Base-by-base conservation (phyloP, 2,888 invertebrate species). In the Ceramica pisi region DNA sequence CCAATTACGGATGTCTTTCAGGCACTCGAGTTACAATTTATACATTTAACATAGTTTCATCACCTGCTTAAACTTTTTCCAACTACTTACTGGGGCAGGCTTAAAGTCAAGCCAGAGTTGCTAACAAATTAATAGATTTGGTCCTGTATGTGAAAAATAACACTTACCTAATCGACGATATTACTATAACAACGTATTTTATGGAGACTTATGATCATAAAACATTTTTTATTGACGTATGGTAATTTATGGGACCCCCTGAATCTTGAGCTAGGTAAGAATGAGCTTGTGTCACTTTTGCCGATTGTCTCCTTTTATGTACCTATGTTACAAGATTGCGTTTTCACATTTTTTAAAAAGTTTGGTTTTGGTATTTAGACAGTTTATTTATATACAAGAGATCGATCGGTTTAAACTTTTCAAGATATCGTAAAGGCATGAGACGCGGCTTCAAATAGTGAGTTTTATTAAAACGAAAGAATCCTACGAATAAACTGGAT, bases 141-240 rank as follows among this genome's bases (percentile, higher is more conserved):
- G 31, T 31, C 38, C 38, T 38, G 9, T 41, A 31, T 41, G 44
- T 51, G 19, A 57, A 44, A 57, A 41, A 44, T 63, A n/a, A 41
- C 12, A 16, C 0, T n/a, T 35, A 21, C 14, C 19, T 21, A 19
- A 38, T 35, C 38, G n/a, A 48, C 38, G 19, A n/a, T 48, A 55
- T 46, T 55, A 31, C n/a, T 35, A 48, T 51, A 51, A 26, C 48
- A 44, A 35, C 21, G 14, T 69, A 69, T 55, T 60, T 53, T 55
- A 48, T 44, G 41, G 23, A 41, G 53, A 60, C 14, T 35, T 76
- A 35, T n/a, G 57, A 55, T 48, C 73, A 60, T 76, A 69, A 76
- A 69, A 48, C 70, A 72, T 75, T 48, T 76, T 73, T 35, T 76
- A 74, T 76, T 76, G 73, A 76, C 73, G 44, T 72, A 72, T 72